Percentiles rank a stretch among this genome's conserved stretches.
Evolutionary conservation across 1,140 invertebrate species (phyloP).

Genomic region (Drosophila sp.): DNA sequence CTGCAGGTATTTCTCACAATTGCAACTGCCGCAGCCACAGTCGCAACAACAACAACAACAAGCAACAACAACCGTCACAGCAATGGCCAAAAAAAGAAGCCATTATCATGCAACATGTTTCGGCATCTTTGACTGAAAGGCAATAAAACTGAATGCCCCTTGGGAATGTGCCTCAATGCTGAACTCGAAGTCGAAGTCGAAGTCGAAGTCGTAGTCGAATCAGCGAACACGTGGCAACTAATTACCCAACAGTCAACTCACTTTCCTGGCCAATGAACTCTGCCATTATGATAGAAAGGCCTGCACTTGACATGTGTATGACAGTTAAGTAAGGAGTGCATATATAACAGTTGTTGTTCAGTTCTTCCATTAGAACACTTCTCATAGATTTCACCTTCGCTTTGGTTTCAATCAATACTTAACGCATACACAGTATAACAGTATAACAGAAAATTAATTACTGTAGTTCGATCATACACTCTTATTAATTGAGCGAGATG

Average conservation of each 20-base stretch:
- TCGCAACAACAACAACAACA: conserved; percentile 53
- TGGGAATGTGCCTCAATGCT: conserved; percentile 42
- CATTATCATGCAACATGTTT: conserved; percentile 53
- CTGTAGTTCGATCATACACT: no score
- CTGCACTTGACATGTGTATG: neutral
- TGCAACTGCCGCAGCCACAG: conserved; percentile 34
- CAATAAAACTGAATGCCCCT: conserved; percentile 17
- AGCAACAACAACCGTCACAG: neutral
- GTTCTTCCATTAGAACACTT: no score
- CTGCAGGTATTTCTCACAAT: conserved; percentile 65
- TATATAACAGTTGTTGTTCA: neutral
- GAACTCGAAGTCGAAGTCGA: conserved; percentile 42
- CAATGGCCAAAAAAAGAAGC: conserved; percentile 19
- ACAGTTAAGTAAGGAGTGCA: neutral
- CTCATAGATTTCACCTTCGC: no score
- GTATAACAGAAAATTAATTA: no score
- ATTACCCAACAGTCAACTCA: conserved; percentile 55
- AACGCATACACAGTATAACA: no score
- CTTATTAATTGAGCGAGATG: no score
- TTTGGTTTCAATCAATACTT: no score
- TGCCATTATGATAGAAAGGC: neutral
- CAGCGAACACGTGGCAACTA: conserved; percentile 45
- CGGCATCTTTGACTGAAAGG: conserved; percentile 44
- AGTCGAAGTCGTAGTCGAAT: conserved; percentile 38
- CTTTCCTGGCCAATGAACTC: conserved; percentile 44